Percentiles rank a stretch among this genome's conserved stretches.
Evolutionary conservation across 2,888 invertebrate genomes (phyloP).

Genomic region (Lycaena phlaeas): DNA sequence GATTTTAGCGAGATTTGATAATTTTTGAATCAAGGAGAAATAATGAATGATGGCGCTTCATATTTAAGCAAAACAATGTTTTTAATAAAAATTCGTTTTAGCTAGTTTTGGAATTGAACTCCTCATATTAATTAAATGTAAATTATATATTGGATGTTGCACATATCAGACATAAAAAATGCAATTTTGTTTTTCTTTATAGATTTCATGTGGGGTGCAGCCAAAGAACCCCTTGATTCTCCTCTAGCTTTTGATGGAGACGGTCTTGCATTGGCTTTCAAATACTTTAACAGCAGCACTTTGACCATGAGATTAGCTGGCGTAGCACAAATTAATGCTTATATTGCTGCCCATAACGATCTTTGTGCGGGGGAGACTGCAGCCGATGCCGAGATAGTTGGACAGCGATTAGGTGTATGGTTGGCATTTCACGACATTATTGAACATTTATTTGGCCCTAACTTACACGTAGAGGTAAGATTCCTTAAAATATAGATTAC

Average conservation of each 20-base stretch:
- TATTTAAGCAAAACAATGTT: too few relatives aligned
- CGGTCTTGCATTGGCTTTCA: constrained; percentile 93
- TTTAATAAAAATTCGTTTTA: too few relatives aligned
- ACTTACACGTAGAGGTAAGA: constrained; percentile 92
- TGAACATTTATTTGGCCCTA: constrained; percentile 96
- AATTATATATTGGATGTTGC: too few relatives aligned
- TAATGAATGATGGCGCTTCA: too few relatives aligned
- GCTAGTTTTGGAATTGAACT: too few relatives aligned
- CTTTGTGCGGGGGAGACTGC: constrained; percentile 91
- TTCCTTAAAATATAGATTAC: too few relatives aligned
- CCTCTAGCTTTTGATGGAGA: constrained; percentile 91
- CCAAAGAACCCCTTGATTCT: constrained; percentile 91
- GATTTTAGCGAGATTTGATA: too few relatives aligned
- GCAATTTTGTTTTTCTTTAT: too few relatives aligned
- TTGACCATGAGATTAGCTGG: constrained; percentile 94
- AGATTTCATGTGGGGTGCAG: constrained; percentile 97
- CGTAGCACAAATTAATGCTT: constrained; percentile 94
- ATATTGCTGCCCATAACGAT: constrained; percentile 93
- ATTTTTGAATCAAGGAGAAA: too few relatives aligned
- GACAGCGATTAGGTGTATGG: constrained; percentile 90
- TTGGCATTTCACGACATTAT: constrained; percentile 91
- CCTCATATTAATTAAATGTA: too few relatives aligned
- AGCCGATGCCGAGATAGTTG: constrained; percentile 88
- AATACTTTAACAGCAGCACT: constrained; percentile 95
- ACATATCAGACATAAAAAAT: too few relatives aligned